A percentile compares a stretch with the other conserved stretches of the same genome.
Conservation (phyloP, 2,113 vertebrate species). For the Pedionomus torquatus region DNA sequence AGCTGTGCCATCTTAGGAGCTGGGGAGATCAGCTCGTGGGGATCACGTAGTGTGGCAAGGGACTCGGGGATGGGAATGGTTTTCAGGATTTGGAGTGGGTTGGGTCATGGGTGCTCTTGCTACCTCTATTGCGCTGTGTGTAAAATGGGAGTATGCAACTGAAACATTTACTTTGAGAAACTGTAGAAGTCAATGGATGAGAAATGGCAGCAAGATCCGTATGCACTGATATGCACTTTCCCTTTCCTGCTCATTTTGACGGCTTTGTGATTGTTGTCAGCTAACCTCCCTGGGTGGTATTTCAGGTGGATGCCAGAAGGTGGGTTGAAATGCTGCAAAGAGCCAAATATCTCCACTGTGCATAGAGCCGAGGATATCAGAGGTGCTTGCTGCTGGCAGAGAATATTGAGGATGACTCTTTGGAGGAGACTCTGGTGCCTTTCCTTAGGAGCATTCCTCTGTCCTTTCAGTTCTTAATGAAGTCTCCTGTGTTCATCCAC, state of each 20-base stretch:
- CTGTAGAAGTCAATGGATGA: not conserved
- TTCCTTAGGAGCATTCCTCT: not conserved
- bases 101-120: not conserved
- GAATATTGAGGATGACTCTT: not conserved
- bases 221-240: not conserved
- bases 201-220: not conserved
- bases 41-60: not conserved
- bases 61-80: not conserved
- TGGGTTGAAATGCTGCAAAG: not conserved
- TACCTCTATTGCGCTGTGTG: not conserved
- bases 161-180: not conserved
- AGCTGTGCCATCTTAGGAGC: fast-evolving
- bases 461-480: not conserved
- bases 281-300: not conserved
- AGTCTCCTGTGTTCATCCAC: not conserved
- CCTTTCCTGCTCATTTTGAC: not conserved
- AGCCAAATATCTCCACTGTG: not conserved
- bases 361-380: not conserved
- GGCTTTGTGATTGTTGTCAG: not conserved
- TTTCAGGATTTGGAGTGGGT: not conserved
- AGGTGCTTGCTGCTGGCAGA: not conserved
- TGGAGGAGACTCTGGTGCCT: not conserved
- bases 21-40: fast-evolving
- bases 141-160: not conserved
- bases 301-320: not conserved